phyloP scores from a whole-genome alignment of 1,140 invertebrate species.

The Ceratina australensis region DNA sequence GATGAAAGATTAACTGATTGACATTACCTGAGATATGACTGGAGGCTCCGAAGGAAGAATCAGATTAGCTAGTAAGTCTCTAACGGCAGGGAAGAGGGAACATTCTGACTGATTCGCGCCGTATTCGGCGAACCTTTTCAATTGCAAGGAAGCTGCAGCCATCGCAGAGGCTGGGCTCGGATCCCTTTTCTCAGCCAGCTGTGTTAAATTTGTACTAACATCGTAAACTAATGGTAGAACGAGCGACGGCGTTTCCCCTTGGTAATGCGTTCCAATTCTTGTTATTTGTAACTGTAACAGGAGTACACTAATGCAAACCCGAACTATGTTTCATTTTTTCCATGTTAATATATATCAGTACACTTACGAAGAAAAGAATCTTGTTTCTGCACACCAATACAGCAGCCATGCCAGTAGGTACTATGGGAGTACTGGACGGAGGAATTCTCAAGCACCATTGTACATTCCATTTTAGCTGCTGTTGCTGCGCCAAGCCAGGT shows the following conservation, averaged over 20 bases:
- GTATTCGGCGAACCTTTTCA: conserved; percentile 87
- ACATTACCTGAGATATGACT: conserved; percentile 75
- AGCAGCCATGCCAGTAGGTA: conserved; percentile 91
- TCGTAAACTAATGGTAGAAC: conserved; percentile 95
- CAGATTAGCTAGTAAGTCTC: conserved; percentile 91
- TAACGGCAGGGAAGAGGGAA: conserved; percentile 92
- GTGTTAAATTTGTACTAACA: conserved; percentile 90
- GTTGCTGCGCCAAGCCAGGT: conserved; percentile 83
- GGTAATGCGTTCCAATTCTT: conserved; percentile 83
- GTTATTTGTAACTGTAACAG: conserved; percentile 89
- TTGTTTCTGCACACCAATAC: conserved; percentile 91
- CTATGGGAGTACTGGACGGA: conserved; percentile 90
- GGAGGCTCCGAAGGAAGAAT: conserved; percentile 85
- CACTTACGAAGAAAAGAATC: conserved; percentile 93
- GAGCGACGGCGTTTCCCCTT: conserved; percentile 87
- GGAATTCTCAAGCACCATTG: conserved; percentile 95
- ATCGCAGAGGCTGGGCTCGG: conserved; percentile 82
- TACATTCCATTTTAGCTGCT: conserved; percentile 90
- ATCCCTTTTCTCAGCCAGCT: conserved; percentile 90
- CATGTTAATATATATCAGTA: neutral
- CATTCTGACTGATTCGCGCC: conserved; percentile 86
- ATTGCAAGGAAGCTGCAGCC: conserved; percentile 83
- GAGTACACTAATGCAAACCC: neutral
- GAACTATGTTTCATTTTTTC: neutral
- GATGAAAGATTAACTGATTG: conserved; percentile 6